phyloP scores from a whole-genome alignment of 2,888 invertebrate genomes.

The Willowsia nigromaculata region DNA sequence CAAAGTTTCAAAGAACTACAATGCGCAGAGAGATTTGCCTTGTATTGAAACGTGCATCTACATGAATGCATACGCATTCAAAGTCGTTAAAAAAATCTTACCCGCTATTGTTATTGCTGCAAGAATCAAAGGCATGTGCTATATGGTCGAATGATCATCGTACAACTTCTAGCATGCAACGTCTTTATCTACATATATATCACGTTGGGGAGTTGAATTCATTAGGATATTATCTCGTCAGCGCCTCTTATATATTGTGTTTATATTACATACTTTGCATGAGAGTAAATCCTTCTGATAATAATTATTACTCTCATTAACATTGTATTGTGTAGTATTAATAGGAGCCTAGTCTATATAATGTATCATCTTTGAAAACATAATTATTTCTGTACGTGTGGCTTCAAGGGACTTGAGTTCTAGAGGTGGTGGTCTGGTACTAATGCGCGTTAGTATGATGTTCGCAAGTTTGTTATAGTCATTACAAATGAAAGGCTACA shows the following conservation, averaged over 20 bases:
- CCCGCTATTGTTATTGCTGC: background rate
- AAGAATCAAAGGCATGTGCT: slow-evolving; percentile 10
- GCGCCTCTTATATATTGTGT: background rate
- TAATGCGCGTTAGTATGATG: background rate
- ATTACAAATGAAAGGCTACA: background rate
- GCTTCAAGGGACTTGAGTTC: background rate
- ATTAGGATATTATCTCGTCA: slow-evolving; percentile 11
- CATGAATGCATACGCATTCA: background rate
- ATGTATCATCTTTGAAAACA: too few relatives aligned
- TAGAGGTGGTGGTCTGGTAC: background rate
- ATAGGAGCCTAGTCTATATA: background rate
- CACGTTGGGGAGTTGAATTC: slow-evolving; percentile 10
- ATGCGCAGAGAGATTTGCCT: background rate
- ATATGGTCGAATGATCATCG: slow-evolving; percentile 62
- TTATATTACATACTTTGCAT: background rate
- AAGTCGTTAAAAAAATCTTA: background rate
- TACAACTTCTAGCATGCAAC: background rate
- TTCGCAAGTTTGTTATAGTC: background rate
- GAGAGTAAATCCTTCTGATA: background rate
- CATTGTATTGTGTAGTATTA: background rate
- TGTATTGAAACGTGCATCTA: background rate
- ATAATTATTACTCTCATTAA: background rate
- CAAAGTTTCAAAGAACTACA: slow-evolving; percentile 24
- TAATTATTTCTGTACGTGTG: too few relatives aligned
- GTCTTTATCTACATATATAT: slow-evolving; percentile 13